A percentile compares a stretch with the other conserved stretches of the same genome.
phyloP scores from a whole-genome alignment of 2,797 vertebrate genomes.

The Sebastes vulpes region DNA sequence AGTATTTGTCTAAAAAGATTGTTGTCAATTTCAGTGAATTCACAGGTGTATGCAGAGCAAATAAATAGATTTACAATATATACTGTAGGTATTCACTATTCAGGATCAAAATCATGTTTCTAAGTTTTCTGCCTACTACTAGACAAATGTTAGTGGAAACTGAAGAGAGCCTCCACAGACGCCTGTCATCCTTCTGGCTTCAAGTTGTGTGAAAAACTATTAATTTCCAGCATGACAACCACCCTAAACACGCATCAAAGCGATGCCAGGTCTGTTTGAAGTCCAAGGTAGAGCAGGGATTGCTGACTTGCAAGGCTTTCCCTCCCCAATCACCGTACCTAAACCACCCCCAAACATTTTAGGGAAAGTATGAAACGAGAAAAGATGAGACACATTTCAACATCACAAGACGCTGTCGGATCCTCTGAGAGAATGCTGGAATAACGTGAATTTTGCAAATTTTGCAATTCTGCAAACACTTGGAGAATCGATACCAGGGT shows the following conservation, averaged over 20 bases:
- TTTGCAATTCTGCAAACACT: neutral
- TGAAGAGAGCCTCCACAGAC: neutral
- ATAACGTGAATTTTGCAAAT: neutral
- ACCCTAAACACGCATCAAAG: slow-evolving; percentile 10
- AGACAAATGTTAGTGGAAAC: neutral
- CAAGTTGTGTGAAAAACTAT: neutral
- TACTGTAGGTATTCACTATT: neutral
- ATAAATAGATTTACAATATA: neutral
- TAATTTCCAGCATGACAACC: slow-evolving; percentile 12
- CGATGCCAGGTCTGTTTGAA: slow-evolving; percentile 9
- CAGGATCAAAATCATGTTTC: neutral
- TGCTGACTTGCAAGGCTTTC: slow-evolving; percentile 1
- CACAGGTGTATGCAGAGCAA: neutral
- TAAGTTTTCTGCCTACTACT: neutral
- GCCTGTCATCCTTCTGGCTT: neutral
- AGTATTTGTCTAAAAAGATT: neutral
- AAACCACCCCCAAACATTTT: neutral
- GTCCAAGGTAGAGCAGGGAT: neutral
- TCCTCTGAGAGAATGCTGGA: neutral
- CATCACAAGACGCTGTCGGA: neutral
- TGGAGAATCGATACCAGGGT: neutral
- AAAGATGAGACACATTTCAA: slow-evolving; percentile 19
- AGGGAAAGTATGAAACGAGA: slow-evolving; percentile 1
- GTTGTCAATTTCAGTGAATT: neutral
- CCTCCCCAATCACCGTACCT: neutral